Evolutionary conservation across 1,140 invertebrate species (phyloP).

Genomic region (Latrodectus geometricus): DNA sequence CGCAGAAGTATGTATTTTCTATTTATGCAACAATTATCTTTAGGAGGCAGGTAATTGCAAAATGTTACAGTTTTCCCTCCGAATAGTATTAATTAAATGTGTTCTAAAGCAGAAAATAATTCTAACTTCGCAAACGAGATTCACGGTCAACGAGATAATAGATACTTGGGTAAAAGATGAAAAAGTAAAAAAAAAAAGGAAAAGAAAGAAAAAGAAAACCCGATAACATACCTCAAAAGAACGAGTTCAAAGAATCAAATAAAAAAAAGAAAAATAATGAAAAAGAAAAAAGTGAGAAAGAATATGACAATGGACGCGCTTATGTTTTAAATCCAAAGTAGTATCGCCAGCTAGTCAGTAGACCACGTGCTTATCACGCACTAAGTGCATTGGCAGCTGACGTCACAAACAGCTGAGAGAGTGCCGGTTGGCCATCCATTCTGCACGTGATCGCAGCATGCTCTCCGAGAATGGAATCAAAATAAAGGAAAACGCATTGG

Average conservation of each 20-base stretch:
- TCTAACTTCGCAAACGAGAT: no score
- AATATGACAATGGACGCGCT: neutral
- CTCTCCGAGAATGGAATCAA: neutral
- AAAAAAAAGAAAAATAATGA: neutral
- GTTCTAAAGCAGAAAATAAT: no score
- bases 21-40: no score
- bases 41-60: no score
- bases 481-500: neutral
- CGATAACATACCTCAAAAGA: neutral
- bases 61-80: no score
- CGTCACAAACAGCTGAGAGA: slow-evolving; percentile 47
- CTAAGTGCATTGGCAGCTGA: slow-evolving; percentile 21
- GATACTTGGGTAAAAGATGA: no score
- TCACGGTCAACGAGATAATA: no score
- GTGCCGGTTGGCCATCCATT: slow-evolving; percentile 35
- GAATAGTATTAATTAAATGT: no score
- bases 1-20: no score
- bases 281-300: neutral
- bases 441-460: slow-evolving; percentile 45
- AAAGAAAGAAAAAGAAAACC: no score
- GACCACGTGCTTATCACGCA: slow-evolving; percentile 52
- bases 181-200: no score
- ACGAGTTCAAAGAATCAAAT: neutral
- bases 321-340: neutral
- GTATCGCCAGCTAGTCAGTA: slow-evolving; percentile 12